These are phyloP conservation scores for Syngnathus rostellatus DNA, from an alignment of 2,797 vertebrate species.

Conservation along the genomic window DNA sequence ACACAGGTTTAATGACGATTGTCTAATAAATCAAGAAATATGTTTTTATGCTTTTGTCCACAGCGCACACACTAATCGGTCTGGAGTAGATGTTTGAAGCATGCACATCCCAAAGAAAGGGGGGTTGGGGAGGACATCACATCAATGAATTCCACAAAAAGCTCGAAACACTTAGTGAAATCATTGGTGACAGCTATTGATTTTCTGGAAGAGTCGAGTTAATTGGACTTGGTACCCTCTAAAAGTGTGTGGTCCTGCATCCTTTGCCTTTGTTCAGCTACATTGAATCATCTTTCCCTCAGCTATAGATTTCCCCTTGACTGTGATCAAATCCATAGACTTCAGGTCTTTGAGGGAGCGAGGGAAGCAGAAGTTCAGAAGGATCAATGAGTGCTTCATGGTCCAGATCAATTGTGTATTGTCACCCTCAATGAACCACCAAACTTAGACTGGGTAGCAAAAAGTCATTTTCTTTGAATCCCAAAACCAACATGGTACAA, in stretches of 20 bases:
- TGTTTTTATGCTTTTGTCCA: not conserved
- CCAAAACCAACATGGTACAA: slow-evolving; percentile 36
- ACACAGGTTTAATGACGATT: not conserved
- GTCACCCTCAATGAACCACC: slow-evolving; percentile 50
- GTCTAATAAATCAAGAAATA: not conserved
- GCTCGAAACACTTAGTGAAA: slow-evolving; percentile 57
- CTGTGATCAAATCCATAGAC: slow-evolving; percentile 59
- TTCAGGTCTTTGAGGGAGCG: slow-evolving; percentile 45
- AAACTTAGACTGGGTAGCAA: slow-evolving; percentile 41
- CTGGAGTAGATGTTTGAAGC: slow-evolving; percentile 28
- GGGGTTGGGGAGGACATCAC: slow-evolving; percentile 18
- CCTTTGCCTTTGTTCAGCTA: slow-evolving; percentile 53
- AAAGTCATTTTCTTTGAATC: slow-evolving; percentile 43
- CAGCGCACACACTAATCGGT: not conserved
- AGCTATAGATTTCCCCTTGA: slow-evolving; percentile 59
- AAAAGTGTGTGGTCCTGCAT: slow-evolving; percentile 55
- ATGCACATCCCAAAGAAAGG: slow-evolving; percentile 28
- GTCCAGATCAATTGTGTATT: slow-evolving; percentile 62
- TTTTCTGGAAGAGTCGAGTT: slow-evolving; percentile 57
- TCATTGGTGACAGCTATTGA: slow-evolving; percentile 62
- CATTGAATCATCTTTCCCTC: slow-evolving; percentile 63
- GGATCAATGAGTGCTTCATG: slow-evolving; percentile 69
- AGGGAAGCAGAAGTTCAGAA: slow-evolving; percentile 55
- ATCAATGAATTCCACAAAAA: slow-evolving; percentile 57
- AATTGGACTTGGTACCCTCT: slow-evolving; percentile 60